Conservation (phyloP, 1,140 invertebrate species). For the Bactericera cockerelli region DNA sequence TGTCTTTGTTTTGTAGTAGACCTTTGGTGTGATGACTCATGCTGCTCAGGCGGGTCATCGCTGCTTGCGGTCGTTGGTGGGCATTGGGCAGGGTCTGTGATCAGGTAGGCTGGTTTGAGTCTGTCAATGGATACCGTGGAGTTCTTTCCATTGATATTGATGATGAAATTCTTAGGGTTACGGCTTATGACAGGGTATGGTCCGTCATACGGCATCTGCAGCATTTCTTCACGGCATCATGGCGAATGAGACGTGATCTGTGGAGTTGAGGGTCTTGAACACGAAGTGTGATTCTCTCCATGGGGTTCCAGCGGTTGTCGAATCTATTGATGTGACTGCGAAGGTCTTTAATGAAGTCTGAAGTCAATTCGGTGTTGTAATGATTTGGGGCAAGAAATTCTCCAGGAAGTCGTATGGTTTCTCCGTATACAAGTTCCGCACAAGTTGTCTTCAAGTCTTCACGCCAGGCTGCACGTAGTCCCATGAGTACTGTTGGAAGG, state of each 20-base stretch:
- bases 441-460: not conserved
- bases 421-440: constrained; percentile 13
- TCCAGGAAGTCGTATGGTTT: constrained; percentile 6
- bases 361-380: not conserved
- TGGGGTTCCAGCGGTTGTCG: not conserved
- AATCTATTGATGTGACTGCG: too few relatives aligned
- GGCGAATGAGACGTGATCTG: constrained; percentile 8
- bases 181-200: constrained; percentile 7
- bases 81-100: not conserved
- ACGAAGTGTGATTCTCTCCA: too few relatives aligned
- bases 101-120: constrained; percentile 11
- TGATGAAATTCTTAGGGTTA: not conserved
- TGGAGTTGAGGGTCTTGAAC: not conserved
- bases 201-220: constrained; percentile 10
- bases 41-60: too few relatives aligned
- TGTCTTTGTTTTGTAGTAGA: too few relatives aligned
- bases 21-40: too few relatives aligned
- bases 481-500: not conserved
- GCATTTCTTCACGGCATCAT: constrained; percentile 7
- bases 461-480: not conserved
- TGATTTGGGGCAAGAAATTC: not conserved
- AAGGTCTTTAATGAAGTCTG: not conserved
- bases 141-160: constrained; percentile 6
- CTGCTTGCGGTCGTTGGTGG: too few relatives aligned
- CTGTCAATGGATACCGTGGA: constrained; percentile 8